Evolutionary conservation across 2,888 invertebrate genomes (phyloP).

Genomic region (Latheticus oryzae): DNA sequence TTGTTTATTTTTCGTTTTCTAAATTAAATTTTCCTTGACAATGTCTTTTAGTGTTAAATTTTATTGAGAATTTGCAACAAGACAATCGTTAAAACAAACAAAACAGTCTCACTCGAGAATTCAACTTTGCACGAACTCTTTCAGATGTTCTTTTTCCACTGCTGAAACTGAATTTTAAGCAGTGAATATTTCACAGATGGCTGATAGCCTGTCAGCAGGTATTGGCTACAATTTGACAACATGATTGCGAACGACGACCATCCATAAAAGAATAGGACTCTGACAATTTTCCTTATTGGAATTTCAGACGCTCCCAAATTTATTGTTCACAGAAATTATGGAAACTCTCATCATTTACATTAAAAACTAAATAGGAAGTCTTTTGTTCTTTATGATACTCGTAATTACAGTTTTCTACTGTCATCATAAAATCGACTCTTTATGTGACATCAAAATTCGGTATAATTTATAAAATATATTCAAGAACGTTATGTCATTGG

Average conservation of each 20-base stretch:
- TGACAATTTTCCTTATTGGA: slow-evolving; percentile 23
- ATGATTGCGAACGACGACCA: slow-evolving; percentile 57
- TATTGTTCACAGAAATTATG: too few species aligned
- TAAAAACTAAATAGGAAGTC: too few species aligned
- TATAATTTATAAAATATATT: slow-evolving; percentile 22
- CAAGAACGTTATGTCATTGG: slow-evolving; percentile 15
- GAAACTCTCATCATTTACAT: too few species aligned
- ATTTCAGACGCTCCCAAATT: slow-evolving; percentile 5
- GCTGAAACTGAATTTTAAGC: slow-evolving; percentile 60
- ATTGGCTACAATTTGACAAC: slow-evolving; percentile 61
- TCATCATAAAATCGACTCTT: slow-evolving; percentile 25
- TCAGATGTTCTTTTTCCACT: slow-evolving; percentile 49
- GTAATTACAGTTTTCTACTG: not conserved
- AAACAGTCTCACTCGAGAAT: slow-evolving; percentile 38
- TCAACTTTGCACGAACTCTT: slow-evolving; percentile 47
- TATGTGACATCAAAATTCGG: slow-evolving; percentile 14
- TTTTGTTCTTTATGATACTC: not conserved
- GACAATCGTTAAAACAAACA: not conserved
- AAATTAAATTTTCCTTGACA: too few species aligned
- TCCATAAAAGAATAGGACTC: slow-evolving; percentile 48
- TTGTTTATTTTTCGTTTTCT: too few species aligned
- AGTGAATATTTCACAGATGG: slow-evolving; percentile 59
- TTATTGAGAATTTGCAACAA: too few species aligned
- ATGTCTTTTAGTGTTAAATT: too few species aligned
- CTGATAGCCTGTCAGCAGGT: slow-evolving; percentile 58